Base-by-base conservation (phyloP, 2,113 vertebrate species). In the Colistium nudipinnis region DNA sequence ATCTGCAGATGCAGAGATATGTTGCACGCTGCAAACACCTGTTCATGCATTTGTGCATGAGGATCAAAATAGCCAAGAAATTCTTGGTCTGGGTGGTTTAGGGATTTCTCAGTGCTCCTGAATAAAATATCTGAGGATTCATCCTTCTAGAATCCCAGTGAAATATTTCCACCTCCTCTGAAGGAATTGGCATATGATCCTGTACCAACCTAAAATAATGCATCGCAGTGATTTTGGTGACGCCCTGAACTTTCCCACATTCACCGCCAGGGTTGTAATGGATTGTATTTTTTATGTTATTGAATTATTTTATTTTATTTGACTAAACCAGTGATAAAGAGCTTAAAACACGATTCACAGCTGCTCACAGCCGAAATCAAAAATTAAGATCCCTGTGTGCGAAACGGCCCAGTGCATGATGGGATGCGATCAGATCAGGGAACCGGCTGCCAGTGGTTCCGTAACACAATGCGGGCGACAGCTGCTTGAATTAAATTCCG, bases 401-500 rank as follows among this genome's bases (percentile, higher is more conserved):
- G 27, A 65, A 63, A 17, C 2, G 22, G 24, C 54, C 67, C 61
- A 43, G 19, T 68, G 51, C 64, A 47, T 19, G 19, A 53, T 54
- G 9, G 0, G 49, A 60, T 71, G 33, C 57, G 55, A 61, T 69
- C 66, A 44, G 61, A 67, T 52, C 61, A 64, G 53, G 76, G 39
- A 62, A 76, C 47, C 5, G 20, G 22, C 36, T 51, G 55, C 53
- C 33, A 38, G 62, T 35, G 38, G 59, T 81, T 74, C 49, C 51
- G 47, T 31, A 49, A 48, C 61, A 78, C 69, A 63, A 56, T 70
- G 28, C 53, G 62, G 51, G 60, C 19, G 74, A 52, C 86, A 86
- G 78, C 84, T 83, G 70, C 67, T 54, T 54, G 62, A 76, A 65
- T 83, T 55, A 78, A 79, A 74, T 77, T n/a, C 62, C 59, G 28